Evolutionary conservation across 2,113 vertebrate species (phyloP).

Genomic region (Chauna torquata): DNA sequence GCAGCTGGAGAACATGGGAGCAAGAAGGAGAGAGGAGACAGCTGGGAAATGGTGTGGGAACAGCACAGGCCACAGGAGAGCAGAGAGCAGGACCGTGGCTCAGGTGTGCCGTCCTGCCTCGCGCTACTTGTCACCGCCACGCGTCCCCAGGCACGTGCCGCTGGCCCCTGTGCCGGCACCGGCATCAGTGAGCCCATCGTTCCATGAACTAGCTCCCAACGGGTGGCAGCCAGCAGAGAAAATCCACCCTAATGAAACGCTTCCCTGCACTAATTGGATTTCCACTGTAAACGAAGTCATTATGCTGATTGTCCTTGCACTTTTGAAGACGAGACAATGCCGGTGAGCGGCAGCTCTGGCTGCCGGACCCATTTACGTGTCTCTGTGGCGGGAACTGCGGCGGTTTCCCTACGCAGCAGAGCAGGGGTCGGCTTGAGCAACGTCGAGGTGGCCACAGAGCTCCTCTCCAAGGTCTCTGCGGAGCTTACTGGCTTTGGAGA

Average conservation of each 20-base stretch:
- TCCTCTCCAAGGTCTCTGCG: neutral
- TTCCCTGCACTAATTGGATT: slow-evolving; percentile 49
- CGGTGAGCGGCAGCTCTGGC: neutral
- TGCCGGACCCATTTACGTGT: neutral
- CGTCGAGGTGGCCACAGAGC: neutral
- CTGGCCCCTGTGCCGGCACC: neutral
- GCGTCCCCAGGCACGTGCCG: accelerated
- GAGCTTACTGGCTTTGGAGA: neutral
- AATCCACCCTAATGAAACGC: slow-evolving; percentile 28
- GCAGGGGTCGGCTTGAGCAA: accelerated
- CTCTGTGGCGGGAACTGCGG: neutral
- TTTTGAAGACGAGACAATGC: neutral
- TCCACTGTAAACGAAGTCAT: neutral
- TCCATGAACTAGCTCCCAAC: accelerated
- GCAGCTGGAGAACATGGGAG: neutral
- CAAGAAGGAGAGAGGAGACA: neutral
- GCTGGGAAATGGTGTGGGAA: neutral
- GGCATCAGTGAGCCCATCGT: accelerated
- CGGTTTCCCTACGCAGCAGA: neutral
- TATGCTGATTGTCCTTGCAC: neutral
- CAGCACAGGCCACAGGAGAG: neutral
- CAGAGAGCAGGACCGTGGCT: neutral
- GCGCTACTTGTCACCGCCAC: neutral
- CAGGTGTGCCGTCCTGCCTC: neutral
- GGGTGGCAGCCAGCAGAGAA: neutral